A percentile compares a stretch with the other conserved stretches of the same genome.
These are phyloP conservation scores for Limnephilus rhombicus DNA, from an alignment of 2,888 invertebrate genomes.

Conservation along the genomic window DNA sequence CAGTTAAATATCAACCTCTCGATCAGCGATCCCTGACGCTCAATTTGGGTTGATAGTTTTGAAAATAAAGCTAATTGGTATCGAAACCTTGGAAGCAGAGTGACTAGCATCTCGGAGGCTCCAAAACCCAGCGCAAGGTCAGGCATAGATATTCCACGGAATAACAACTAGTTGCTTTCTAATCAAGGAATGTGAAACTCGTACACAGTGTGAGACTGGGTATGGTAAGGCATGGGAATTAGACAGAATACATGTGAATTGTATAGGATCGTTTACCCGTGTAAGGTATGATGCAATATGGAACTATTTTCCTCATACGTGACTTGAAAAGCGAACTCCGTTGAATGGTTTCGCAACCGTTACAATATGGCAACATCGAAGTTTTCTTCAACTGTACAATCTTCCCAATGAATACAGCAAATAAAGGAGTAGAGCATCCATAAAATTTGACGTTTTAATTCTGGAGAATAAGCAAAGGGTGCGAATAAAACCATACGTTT, in stretches of 20 bases:
- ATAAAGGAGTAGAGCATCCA: not conserved
- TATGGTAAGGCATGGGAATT: constrained; percentile 45
- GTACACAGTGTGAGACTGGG: not conserved
- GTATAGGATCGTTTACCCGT: constrained; percentile 13
- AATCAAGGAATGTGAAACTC: constrained; percentile 31
- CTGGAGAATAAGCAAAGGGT: not conserved
- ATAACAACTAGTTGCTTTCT: constrained; percentile 49
- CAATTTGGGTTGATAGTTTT: constrained; percentile 28
- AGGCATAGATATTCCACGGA: not conserved
- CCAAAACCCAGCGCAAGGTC: constrained; percentile 27
- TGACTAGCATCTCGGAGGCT: not conserved
- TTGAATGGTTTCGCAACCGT: constrained; percentile 16
- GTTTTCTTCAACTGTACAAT: not conserved
- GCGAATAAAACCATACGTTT: not conserved
- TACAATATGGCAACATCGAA: not conserved
- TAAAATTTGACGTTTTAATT: too few species aligned
- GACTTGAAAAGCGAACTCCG: constrained; percentile 31
- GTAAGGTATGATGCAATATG: constrained; percentile 29
- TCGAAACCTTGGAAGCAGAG: constrained; percentile 21
- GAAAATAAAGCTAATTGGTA: constrained; percentile 25
- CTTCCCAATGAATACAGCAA: not conserved
- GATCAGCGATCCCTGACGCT: not conserved
- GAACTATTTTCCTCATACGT: constrained; percentile 40
- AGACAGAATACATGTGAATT: constrained; percentile 28
- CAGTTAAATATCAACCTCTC: not conserved